A percentile compares a stretch with the other conserved stretches of the same genome.
phyloP scores from a whole-genome alignment of 2,888 invertebrate species.

The Cacoxenus indagator region DNA sequence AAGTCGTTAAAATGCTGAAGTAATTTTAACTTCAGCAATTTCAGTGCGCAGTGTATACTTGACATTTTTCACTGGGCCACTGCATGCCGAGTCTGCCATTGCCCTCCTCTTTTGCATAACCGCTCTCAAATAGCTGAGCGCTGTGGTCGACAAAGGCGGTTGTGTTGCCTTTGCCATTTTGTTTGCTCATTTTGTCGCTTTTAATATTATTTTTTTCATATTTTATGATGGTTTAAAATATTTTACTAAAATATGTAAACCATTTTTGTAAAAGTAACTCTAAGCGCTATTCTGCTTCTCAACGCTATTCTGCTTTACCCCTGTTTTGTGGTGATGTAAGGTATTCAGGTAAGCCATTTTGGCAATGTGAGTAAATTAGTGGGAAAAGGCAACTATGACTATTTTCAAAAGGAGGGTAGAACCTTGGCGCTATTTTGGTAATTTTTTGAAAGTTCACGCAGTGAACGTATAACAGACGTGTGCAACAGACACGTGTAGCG shows the following conservation, averaged over 20 bases:
- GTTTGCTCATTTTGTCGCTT: background rate
- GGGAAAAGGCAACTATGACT: background rate
- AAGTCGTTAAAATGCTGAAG: slow-evolving; percentile 38
- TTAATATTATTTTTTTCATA: background rate
- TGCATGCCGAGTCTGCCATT: background rate
- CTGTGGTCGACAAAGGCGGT: background rate
- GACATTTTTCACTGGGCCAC: background rate
- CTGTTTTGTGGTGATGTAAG: background rate
- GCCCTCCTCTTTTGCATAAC: background rate
- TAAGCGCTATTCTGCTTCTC: background rate
- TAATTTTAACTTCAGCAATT: too few relatives aligned
- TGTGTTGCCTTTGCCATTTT: background rate
- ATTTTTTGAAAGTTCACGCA: too few relatives aligned
- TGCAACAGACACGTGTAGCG: too few relatives aligned
- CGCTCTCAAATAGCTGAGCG: background rate
- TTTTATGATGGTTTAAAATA: background rate
- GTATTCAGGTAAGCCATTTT: background rate
- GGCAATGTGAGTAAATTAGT: background rate
- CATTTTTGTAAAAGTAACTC: background rate
- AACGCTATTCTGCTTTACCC: too few relatives aligned
- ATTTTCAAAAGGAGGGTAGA: background rate
- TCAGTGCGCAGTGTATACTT: too few relatives aligned
- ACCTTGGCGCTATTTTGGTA: background rate
- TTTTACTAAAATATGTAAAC: background rate
- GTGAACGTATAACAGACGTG: too few relatives aligned